Evolutionary conservation across 2,113 vertebrate genomes (phyloP).

Genomic region (Periophthalmodon schlosseri): DNA sequence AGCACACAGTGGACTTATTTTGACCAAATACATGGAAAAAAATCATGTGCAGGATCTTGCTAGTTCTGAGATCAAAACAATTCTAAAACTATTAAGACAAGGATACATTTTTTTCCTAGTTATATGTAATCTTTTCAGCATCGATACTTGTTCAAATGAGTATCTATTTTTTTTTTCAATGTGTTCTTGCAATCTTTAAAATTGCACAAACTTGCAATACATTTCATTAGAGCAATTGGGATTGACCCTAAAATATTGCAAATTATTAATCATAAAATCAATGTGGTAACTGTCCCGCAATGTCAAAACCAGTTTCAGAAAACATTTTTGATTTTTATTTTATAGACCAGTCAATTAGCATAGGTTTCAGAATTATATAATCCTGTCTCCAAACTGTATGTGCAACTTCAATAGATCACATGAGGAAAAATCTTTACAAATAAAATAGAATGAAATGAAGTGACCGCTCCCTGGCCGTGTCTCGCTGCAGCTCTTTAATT

Average conservation of each 20-base stretch:
- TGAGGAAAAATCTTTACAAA: background rate
- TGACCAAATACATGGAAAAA: no score
- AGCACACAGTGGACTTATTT: no score
- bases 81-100: no score
- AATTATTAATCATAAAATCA: background rate
- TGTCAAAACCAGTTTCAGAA: background rate
- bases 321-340: background rate
- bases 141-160: no score
- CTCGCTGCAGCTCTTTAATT: constrained; percentile 36
- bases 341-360: background rate
- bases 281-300: background rate
- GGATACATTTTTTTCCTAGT: no score
- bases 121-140: no score
- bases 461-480: constrained; percentile 17
- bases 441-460: constrained; percentile 17
- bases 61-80: no score
- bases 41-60: no score
- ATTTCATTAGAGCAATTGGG: no score
- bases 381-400: background rate
- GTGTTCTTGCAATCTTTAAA: background rate
- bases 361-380: background rate
- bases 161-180: no score
- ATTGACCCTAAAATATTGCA: background rate
- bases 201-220: background rate
- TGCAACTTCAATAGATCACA: background rate